Evolutionary conservation across 2,797 vertebrate genomes (phyloP), one percentile per base, ranked within the genome.

Genomic region (Fratercula arctica): DNA sequence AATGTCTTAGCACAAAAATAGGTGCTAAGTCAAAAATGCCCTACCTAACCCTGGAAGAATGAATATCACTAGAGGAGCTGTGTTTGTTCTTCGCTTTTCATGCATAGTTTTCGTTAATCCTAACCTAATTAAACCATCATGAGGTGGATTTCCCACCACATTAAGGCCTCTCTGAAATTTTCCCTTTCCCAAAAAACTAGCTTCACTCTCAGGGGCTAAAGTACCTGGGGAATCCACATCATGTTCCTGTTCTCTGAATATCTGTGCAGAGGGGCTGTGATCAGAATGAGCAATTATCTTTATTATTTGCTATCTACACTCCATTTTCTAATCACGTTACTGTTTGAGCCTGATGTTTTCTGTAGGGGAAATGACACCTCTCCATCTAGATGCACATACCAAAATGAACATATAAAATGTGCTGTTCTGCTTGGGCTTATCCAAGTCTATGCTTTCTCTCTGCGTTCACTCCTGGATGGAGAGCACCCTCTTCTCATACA

Each of bases 381-480:
- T 63, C 35, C 45, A 3, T 67, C 56, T 80, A 73, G 37, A 50
- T 45, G 24, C 7, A 8, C 24, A 10, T 61, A n/a, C 5, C 16
- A 54, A 83, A 69, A 57, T 3, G 4, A 64, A 56, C 1, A 0
- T 17, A 24, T 37, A 54, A 84, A 88, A 60, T 0, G 0, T 70
- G 59, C 56, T 20, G 19, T 80, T 79, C 43, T 78, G 43, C 46
- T 72, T 61, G 45, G 28, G 9, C 60, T 94, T 94, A 31, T 51
- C 14, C 33, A 63, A 24, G 43, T 26, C 82, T 37, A 0, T 66
- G 26, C 46, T 85, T 87, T 61, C 51, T 70, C 29, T 63, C n/a
- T 80, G 33, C 24, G 7, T 80, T 77, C 46, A 31, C 15, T 81
- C 54, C 53, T 84, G 46, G 29, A 4, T 46, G 51, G 29, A 84